Evolutionary conservation across 1,140 invertebrate species (phyloP).

Genomic region (Zelostemma sp.): DNA sequence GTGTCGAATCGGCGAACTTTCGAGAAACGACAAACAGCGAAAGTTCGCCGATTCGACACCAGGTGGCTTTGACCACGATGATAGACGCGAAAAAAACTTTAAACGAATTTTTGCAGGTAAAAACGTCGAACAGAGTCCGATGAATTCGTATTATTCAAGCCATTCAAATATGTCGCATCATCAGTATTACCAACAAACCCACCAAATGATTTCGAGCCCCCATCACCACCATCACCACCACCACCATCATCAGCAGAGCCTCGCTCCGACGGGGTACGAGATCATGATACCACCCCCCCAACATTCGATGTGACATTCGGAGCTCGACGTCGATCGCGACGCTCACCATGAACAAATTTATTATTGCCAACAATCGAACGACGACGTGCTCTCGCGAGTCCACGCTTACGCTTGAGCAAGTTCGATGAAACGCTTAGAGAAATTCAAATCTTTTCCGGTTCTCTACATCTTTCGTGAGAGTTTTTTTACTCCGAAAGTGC

Average conservation of each 20-base stretch:
- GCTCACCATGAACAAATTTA: constrained; percentile 34
- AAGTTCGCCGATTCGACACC: no score
- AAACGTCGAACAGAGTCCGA: constrained; percentile 61
- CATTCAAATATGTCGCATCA: constrained; percentile 64
- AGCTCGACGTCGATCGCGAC: constrained; percentile 41
- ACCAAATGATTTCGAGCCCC: constrained; percentile 60
- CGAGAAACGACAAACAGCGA: no score
- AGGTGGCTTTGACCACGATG: no score
- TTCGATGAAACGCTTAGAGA: no score
- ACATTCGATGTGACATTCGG: constrained; percentile 65
- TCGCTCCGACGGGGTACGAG: constrained; percentile 63
- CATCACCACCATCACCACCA: constrained; percentile 65
- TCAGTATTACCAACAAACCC: constrained; percentile 66
- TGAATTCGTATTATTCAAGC: constrained; percentile 65
- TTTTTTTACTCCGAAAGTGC: no score
- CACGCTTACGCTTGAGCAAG: constrained; percentile 44
- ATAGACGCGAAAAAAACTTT: no score
- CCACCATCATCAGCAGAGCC: constrained; percentile 55
- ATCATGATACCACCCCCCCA: constrained; percentile 65
- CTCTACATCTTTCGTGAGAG: no score
- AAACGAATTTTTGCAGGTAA: constrained; percentile 51
- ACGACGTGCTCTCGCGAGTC: constrained; percentile 38
- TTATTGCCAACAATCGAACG: constrained; percentile 40
- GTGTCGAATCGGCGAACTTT: no score
- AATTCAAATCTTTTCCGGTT: no score